Base-by-base conservation (phyloP, 2,113 vertebrate species). In the Nicator chloris region DNA sequence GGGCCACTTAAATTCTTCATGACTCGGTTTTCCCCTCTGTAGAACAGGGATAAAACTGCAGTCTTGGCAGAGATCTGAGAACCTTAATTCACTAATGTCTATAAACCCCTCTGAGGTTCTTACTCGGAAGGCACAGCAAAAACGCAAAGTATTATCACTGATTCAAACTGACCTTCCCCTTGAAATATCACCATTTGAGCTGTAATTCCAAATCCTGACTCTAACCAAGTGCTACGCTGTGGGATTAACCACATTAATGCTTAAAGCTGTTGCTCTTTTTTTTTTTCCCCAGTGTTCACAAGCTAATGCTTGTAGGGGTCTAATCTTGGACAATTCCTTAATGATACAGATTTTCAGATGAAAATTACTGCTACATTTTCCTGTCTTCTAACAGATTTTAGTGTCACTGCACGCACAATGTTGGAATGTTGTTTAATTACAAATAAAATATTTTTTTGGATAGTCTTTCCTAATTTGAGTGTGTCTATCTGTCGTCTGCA, bases 181-280 rank as follows among this genome's bases (percentile, higher is more conserved):
- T 96, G 92, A 96, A 97, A 97, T 97, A 97, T 96, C 97, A 97
- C 92, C 96, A 97, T 97, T 96, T 96, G 94, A 97, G 96, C 96
- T 96, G 82, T 97, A 97, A 97, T 97, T 97, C 96, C 92, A 97
- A 97, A 97, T 97, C 93, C 96, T 95, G 95, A 94, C 91, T 97
- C 95, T 83, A 95, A 97, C 94, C 96, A 97, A 97, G 97, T 97
- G 94, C 96, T 97, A 97, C 80, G 56, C 83, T 42, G 30, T 93
- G 82, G 94, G 96, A 97, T 97, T 97, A 97, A 97, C 96, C 95
- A 97, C 96, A 97, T 94, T 97, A 97, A 97, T 97, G 96, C 96
- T 90, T 96, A 97, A 97, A 97, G 97, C 97, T 96, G 96, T 96
- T 97, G 97, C 94, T 96, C 95, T 94, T 95, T 96, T 95, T 92